Conservation (phyloP, 2,113 vertebrate genomes). For the Rhinolophus ferrumequinum region DNA sequence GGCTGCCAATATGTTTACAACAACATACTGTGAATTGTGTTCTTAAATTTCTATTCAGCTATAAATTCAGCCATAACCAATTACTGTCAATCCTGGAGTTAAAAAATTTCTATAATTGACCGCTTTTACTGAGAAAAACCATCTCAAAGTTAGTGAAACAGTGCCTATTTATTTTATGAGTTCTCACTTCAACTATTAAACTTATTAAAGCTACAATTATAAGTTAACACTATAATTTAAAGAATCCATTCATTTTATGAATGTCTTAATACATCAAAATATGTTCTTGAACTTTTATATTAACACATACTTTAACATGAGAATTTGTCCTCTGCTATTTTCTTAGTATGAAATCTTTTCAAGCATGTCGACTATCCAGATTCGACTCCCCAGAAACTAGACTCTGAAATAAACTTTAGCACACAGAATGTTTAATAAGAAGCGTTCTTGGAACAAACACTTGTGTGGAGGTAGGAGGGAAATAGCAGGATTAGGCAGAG, state of each 20-base stretch:
- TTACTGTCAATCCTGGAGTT: conserved; percentile 31
- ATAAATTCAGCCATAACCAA: not conserved
- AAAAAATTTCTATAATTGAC: not conserved
- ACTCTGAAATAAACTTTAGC: not conserved
- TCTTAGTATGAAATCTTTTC: not conserved
- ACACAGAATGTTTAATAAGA: not conserved
- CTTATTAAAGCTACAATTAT: conserved; percentile 6
- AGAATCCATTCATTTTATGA: not conserved
- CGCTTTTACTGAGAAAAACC: conserved; percentile 2
- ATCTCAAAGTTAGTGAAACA: not conserved
- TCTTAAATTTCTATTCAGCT: not conserved
- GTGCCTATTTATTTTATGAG: not conserved
- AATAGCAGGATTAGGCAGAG: not conserved
- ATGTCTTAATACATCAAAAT: conserved; percentile 33
- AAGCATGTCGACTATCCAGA: not conserved
- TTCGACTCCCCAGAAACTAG: not conserved
- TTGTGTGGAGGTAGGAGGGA: not conserved
- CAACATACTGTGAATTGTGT: not conserved
- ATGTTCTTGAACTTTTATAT: conserved; percentile 36
- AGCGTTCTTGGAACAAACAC: not conserved
- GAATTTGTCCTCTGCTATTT: not conserved
- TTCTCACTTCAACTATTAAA: not conserved
- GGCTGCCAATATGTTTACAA: not conserved
- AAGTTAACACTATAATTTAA: conserved; percentile 31
- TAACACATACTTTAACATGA: not conserved